Percentiles rank a stretch among this genome's conserved stretches.
Conservation (phyloP, 2,888 invertebrate species). For the Prosopocoilus inquinatus region DNA sequence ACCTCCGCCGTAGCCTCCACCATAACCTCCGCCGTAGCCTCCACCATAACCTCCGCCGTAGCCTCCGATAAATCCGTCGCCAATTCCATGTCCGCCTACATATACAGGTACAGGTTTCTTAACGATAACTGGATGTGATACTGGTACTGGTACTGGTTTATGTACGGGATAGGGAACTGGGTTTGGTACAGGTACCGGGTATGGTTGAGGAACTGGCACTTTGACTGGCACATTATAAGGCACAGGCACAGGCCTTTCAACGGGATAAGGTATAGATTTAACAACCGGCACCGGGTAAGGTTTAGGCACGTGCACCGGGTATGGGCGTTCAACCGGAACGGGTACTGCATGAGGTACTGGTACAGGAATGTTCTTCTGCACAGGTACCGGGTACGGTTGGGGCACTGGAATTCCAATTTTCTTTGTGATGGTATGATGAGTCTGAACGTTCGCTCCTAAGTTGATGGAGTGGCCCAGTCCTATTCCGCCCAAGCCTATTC, state of each 20-base stretch:
- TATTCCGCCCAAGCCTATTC: constrained; percentile 19
- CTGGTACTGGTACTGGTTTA: constrained; percentile 48
- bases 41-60: constrained; percentile 29
- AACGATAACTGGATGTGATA: constrained; percentile 49
- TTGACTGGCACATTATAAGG: constrained; percentile 47
- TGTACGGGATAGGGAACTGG: constrained; percentile 49
- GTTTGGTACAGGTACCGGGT: constrained; percentile 66
- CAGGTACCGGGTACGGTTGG: constrained; percentile 62
- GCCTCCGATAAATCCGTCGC: constrained; percentile 21
- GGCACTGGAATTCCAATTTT: constrained; percentile 55
- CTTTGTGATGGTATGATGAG: constrained; percentile 62
- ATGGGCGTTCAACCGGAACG: constrained; percentile 41
- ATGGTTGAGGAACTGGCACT: constrained; percentile 52
- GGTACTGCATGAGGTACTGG: constrained; percentile 51
- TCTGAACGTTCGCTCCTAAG: constrained; percentile 18
- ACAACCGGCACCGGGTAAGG: constrained; percentile 52
- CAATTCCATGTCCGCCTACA: constrained; percentile 10
- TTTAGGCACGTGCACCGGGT: constrained; percentile 53
- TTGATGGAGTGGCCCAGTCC: constrained; percentile 15
- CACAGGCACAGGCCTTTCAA: constrained; percentile 53
- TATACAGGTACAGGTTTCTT: constrained; percentile 26
- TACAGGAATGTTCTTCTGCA: constrained; percentile 58
- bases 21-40: constrained; percentile 25
- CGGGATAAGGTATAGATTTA: constrained; percentile 53
- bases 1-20: not conserved